phyloP scores from a whole-genome alignment of 2,113 vertebrate genomes.

The Aix galericulata region DNA sequence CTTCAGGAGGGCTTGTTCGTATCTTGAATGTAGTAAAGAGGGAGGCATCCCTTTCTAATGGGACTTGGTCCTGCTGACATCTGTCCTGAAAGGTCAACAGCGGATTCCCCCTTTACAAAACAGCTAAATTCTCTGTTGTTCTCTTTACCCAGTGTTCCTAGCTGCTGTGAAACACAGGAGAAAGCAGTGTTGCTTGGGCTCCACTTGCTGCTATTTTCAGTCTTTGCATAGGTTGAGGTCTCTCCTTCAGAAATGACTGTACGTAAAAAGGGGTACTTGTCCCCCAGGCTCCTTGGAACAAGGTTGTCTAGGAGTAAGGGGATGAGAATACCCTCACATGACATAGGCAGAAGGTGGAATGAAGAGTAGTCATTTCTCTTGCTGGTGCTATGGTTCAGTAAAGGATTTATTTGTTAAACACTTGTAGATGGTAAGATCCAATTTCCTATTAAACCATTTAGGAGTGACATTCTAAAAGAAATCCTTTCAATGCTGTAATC shows the following conservation, averaged over 20 bases:
- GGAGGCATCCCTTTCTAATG: neutral
- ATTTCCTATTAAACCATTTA: neutral
- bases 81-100: neutral
- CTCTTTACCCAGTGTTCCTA: neutral
- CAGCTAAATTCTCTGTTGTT: neutral
- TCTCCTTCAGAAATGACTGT: neutral
- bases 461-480: neutral
- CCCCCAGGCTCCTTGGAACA: neutral
- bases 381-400: neutral
- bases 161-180: neutral
- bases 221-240: neutral
- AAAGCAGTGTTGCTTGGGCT: neutral
- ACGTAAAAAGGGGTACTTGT: neutral
- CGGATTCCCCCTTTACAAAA: neutral
- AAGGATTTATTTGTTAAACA: neutral
- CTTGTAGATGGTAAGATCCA: neutral
- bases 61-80: neutral
- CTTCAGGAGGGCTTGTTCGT: neutral
- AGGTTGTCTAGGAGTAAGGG: neutral
- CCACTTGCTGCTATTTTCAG: neutral
- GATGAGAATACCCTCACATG: neutral
- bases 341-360: neutral
- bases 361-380: neutral
- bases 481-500: neutral
- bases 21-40: neutral